Conservation (phyloP, 2,113 vertebrate species). For the Cyprinodon tularosa region DNA sequence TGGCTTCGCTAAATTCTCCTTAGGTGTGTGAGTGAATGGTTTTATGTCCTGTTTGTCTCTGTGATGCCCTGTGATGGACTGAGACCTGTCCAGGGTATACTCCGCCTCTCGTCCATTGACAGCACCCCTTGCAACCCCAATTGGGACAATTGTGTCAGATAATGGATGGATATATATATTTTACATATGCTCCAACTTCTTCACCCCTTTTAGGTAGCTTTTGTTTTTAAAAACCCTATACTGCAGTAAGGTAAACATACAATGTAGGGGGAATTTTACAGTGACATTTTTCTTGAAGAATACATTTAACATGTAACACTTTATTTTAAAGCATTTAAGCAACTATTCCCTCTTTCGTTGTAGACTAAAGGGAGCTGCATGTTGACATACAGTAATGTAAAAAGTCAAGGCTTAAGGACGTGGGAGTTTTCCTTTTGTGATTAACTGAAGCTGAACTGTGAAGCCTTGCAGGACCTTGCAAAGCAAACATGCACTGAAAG, state of each 20-base stretch:
- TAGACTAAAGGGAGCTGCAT: constrained; percentile 10
- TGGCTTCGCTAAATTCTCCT: too few species aligned
- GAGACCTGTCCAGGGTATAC: too few species aligned
- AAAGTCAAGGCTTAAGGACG: constrained; percentile 26
- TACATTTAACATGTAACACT: too few species aligned
- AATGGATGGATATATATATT: too few species aligned
- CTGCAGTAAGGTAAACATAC: not conserved
- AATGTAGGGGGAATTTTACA: not conserved
- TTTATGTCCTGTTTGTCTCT: too few species aligned
- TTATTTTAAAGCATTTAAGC: not conserved
- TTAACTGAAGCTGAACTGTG: constrained; percentile 30
- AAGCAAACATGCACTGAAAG: constrained; percentile 13
- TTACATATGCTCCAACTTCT: too few species aligned
- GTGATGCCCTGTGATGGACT: too few species aligned
- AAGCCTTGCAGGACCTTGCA: constrained; percentile 14
- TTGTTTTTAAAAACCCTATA: not conserved
- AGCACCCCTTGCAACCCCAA: too few species aligned
- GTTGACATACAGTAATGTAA: constrained; percentile 17
- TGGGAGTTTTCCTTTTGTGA: constrained; percentile 25
- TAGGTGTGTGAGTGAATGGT: too few species aligned
- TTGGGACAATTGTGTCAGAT: too few species aligned
- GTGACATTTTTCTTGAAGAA: not conserved
- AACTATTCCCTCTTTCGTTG: not conserved
- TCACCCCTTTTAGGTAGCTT: too few species aligned
- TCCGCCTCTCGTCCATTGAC: too few species aligned